Evolutionary conservation across 2,888 invertebrate species (phyloP).

Genomic region (Coelopa pilipes): DNA sequence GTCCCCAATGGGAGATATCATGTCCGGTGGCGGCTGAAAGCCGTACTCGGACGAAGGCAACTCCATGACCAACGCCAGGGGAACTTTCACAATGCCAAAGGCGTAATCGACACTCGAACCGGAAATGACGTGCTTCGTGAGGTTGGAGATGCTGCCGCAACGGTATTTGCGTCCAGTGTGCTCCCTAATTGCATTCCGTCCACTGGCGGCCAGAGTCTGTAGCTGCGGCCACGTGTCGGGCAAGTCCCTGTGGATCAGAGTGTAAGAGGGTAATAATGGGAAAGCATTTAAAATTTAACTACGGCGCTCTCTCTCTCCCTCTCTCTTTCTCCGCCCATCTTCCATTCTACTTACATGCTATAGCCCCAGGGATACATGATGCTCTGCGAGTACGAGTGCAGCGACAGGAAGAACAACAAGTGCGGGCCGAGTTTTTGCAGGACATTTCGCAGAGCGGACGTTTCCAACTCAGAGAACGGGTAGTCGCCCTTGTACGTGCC

Average conservation of each 20-base stretch:
- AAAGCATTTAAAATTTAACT: slow-evolving; percentile 15
- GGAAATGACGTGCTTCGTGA: slow-evolving; percentile 58
- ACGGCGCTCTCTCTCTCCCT: too few relatives aligned
- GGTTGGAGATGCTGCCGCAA: slow-evolving; percentile 60
- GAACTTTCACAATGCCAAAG: slow-evolving; percentile 59
- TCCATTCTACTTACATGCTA: slow-evolving; percentile 50
- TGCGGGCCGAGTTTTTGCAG: slow-evolving; percentile 56
- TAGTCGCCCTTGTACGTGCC: slow-evolving; percentile 62
- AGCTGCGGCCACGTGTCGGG: slow-evolving; percentile 57
- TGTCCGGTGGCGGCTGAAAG: slow-evolving; percentile 62
- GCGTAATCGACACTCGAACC: slow-evolving; percentile 66
- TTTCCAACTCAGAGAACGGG: slow-evolving; percentile 65
- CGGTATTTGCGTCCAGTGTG: slow-evolving; percentile 62
- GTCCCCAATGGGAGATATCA: slow-evolving; percentile 59
- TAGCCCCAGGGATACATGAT: slow-evolving; percentile 67
- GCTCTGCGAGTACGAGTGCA: slow-evolving; percentile 65
- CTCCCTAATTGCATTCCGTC: slow-evolving; percentile 59
- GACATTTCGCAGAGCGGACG: slow-evolving; percentile 59
- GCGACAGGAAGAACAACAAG: slow-evolving; percentile 61
- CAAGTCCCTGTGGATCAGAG: slow-evolving; percentile 49
- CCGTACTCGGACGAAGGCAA: slow-evolving; percentile 61
- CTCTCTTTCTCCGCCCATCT: too few relatives aligned
- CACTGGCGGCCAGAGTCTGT: slow-evolving; percentile 60
- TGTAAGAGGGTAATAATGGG: too few relatives aligned
- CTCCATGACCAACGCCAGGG: slow-evolving; percentile 64